Base-by-base conservation (phyloP, 2,888 invertebrate genomes). In the Apodemia zela region DNA sequence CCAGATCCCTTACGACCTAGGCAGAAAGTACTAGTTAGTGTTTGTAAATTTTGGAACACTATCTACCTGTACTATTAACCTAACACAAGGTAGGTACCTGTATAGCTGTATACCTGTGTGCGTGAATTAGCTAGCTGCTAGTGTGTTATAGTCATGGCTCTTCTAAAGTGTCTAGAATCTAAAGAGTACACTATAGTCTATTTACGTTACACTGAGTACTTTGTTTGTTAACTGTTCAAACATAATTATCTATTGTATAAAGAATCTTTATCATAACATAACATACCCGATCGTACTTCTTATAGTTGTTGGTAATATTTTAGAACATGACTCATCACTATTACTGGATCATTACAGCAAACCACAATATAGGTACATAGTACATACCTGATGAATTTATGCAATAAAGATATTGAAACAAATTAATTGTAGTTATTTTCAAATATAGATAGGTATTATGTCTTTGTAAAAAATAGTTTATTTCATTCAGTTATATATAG, bases 201-300 rank as follows among this genome's bases (percentile, higher is more conserved):
- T 21, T 49, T 49, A 18, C 49, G 17, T 49, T 49, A 10, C 18
- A 3, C 21, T 0, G 25, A 51, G 51, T 51, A 51, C 51, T 25
- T 54, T 54, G 51, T 54, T 54, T 54, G 51, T 13, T 54, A 54
- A 54, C 11, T 54, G 42, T 42, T 21, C 21, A 54, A 54, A 54
- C 54, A 54, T 25, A 15, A 54, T 54, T 54, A 54, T 54, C 51
- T 54, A 18, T 21, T 21, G 51, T 54, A 18, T 38, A 42, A 54
- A 54, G 51, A 54, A 25, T 54, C 51, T 21, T 21, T 15, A 54
- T 54, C 51, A 54, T 25, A 54, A 54, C 21, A 25, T 13, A 4
- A 51, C 13, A 25, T 51, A 51, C 11, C 51, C 11, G 51, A 51
- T 21, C 51, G 25, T 51, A 51, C 51, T 11, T 25, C 18, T 51